Evolutionary conservation across 2,797 vertebrate genomes (phyloP), one percentile per base, ranked within the genome.

Genomic region (Gymnoscopelus braueri): DNA sequence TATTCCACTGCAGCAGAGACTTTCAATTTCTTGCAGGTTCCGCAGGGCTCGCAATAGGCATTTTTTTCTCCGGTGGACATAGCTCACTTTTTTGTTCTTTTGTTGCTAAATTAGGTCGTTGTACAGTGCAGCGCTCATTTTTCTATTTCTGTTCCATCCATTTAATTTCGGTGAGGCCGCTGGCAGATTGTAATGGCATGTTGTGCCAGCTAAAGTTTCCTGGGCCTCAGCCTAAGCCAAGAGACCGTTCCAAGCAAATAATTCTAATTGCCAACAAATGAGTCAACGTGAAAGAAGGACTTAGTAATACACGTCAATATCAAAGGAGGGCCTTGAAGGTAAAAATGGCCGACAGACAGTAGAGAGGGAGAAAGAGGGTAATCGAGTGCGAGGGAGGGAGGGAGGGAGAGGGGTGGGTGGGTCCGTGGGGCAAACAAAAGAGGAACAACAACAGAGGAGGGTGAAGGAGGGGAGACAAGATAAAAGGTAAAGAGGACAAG

Each of bases 401-500:
- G 49, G 24, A 54, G 57, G 35, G 4, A n/a, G 10, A 24, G 9
- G 11, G 29, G 55, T 47, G 58, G 68, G 59, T 61, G 66, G 70
- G 67, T 63, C 32, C 3, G 67, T 58, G 56, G 55, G 50, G 44
- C 3, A 10, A 32, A 29, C 11, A 32, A 4, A 51, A 57, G 63
- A 48, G 53, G 81, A 51, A 81, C 72, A 82, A 83, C 71, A 64
- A 63, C 65, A 72, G 60, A 79, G 60, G 48, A 57, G 76, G 72
- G 86, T 72, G 23, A 74, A 48, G 83, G 71, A 69, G 35, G 56
- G 67, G 54, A 10, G 26, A 63, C 55, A 68, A 3, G 63, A 56
- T 48, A 57, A 65, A n/a, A 44, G 62, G 62, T 75, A 79, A 84
- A 82, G 71, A 84, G 79, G 81, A 87, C 75, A 73, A 72, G 70